Conservation (phyloP, 2,888 invertebrate genomes). For the Drosophila incognita region DNA sequence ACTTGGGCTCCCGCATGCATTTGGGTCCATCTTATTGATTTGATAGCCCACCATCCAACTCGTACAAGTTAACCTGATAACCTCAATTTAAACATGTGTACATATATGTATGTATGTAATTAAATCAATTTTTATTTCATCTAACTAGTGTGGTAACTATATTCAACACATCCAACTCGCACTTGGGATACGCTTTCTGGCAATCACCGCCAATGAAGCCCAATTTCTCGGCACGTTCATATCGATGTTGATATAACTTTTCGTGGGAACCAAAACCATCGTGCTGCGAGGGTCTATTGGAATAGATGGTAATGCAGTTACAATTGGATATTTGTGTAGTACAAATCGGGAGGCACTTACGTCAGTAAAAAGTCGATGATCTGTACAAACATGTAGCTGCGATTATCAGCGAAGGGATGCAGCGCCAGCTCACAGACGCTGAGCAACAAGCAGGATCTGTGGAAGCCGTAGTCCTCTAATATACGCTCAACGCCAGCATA, state of each 20-base stretch:
- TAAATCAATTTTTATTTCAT: constrained; percentile 53
- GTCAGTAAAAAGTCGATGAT: constrained; percentile 88
- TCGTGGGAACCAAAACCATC: constrained; percentile 86
- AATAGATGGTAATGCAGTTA: not conserved
- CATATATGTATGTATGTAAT: not conserved
- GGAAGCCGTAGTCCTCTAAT: constrained; percentile 86
- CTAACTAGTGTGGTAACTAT: constrained; percentile 61
- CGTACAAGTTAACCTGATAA: not conserved
- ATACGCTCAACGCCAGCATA: constrained; percentile 74
- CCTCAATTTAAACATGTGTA: not conserved
- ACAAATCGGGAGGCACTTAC: constrained; percentile 85
- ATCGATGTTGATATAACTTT: constrained; percentile 76
- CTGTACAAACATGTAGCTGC: constrained; percentile 88
- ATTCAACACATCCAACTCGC: constrained; percentile 74
- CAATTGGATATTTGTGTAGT: not conserved
- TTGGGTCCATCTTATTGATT: not conserved
- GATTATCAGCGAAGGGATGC: constrained; percentile 86
- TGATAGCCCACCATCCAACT: not conserved
- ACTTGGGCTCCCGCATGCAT: not conserved
- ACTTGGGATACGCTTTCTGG: constrained; percentile 76
- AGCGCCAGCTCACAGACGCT: constrained; percentile 89
- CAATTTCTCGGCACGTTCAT: constrained; percentile 80
- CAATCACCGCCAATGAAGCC: constrained; percentile 83
- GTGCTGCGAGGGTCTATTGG: constrained; percentile 86
- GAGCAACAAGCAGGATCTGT: constrained; percentile 88